These are phyloP conservation scores for Loris lydekkerianus DNA, from an alignment of 2,797 vertebrate genomes.

Conservation along the genomic window DNA sequence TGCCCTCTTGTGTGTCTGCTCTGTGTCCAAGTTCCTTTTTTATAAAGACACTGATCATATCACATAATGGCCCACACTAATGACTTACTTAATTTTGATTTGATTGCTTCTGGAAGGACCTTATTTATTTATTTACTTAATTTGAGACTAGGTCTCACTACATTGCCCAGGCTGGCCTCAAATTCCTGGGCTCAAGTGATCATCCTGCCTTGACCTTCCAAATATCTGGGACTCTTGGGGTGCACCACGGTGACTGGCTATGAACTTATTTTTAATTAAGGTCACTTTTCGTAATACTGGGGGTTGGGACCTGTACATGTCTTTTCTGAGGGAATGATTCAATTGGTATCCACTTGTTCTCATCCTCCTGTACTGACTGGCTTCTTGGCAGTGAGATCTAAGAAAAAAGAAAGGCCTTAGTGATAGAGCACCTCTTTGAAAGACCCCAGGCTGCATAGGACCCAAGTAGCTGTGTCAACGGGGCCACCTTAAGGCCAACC, in stretches of 20 bases:
- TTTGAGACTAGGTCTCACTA: neutral
- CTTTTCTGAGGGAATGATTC: neutral
- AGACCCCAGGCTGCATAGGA: neutral
- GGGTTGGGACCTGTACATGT: neutral
- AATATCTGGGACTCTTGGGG: neutral
- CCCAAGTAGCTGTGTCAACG: neutral
- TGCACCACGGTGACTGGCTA: neutral
- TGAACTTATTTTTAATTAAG: neutral
- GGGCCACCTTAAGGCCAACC: neutral
- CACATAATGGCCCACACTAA: neutral
- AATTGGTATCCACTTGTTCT: neutral
- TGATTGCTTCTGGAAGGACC: neutral
- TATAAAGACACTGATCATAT: neutral
- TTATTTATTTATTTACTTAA: neutral
- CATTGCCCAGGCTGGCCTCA: neutral
- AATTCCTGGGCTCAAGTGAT: neutral
- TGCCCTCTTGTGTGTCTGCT: neutral
- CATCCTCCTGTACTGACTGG: neutral
- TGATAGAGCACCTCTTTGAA: neutral
- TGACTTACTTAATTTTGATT: neutral
- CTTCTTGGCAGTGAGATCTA: neutral
- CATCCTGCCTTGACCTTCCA: neutral
- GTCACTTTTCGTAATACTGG: neutral
- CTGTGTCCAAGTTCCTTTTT: neutral
- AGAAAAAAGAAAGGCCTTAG: neutral